These are phyloP conservation scores for Euproctis similis DNA, from an alignment of 2,888 invertebrate species.

Conservation along the genomic window DNA sequence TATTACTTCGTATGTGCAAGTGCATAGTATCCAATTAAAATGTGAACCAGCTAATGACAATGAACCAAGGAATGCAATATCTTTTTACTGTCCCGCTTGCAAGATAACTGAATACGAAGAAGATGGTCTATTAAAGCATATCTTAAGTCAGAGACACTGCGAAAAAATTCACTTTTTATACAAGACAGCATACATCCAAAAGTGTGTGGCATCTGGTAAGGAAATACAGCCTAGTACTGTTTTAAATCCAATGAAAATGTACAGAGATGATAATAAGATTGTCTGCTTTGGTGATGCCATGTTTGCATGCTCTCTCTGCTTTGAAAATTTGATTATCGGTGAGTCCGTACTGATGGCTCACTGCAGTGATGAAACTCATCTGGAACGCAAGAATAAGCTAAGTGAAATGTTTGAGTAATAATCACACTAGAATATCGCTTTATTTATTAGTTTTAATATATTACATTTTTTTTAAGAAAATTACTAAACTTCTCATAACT, in stretches of 20 bases:
- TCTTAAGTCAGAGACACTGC: slow-evolving; percentile 51
- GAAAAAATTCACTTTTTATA: slow-evolving; percentile 65
- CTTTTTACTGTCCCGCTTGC: slow-evolving; percentile 54
- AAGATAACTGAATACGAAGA: slow-evolving; percentile 45
- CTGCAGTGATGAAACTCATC: slow-evolving; percentile 42
- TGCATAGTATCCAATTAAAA: slow-evolving; percentile 55
- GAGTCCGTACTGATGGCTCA: slow-evolving; percentile 62
- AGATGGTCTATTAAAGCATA: slow-evolving; percentile 47
- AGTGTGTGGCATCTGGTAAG: slow-evolving; percentile 50
- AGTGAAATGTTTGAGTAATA: slow-evolving; percentile 35
- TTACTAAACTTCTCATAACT: no score
- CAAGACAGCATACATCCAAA: slow-evolving; percentile 65
- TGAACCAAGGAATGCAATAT: slow-evolving; percentile 39
- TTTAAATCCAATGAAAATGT: slow-evolving; percentile 64
- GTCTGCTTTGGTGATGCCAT: slow-evolving; percentile 64
- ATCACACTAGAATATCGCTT: neutral
- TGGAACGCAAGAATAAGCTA: slow-evolving; percentile 42
- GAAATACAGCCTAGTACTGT: slow-evolving; percentile 66
- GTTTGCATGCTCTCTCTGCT: slow-evolving; percentile 63
- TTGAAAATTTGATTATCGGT: slow-evolving; percentile 56
- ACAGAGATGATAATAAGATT: slow-evolving; percentile 64
- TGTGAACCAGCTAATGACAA: slow-evolving; percentile 31
- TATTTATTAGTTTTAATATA: no score
- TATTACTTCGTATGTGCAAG: slow-evolving; percentile 64
- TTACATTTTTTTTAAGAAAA: no score